A percentile compares a stretch with the other conserved stretches of the same genome.
Conservation (phyloP, 1,140 invertebrate species). For the Scylla paramamosain region DNA sequence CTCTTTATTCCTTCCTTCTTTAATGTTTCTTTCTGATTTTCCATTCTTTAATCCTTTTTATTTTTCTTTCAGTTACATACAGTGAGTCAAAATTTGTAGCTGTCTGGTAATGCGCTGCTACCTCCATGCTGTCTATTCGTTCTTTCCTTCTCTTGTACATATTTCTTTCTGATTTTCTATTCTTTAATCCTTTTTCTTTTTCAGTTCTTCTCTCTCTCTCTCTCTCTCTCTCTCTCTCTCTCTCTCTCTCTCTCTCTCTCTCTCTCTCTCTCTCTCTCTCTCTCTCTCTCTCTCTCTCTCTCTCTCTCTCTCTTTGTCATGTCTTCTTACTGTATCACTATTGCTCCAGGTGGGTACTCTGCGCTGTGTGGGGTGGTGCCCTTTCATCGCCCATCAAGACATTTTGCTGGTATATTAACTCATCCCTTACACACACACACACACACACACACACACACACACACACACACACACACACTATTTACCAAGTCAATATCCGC, state of each 20-base stretch:
- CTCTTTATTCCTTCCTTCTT: no score
- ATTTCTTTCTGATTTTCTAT: no score
- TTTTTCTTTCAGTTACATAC: no score
- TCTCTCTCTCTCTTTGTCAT: not conserved
- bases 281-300: not conserved
- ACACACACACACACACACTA: not conserved
- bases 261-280: slow-evolving; percentile 26
- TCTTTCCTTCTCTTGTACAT: no score
- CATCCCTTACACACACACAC: not conserved
- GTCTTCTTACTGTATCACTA: not conserved
- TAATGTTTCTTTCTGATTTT: no score
- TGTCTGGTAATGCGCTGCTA: no score
- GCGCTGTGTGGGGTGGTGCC: not conserved
- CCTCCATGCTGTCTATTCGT: no score
- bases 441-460: slow-evolving; percentile 20
- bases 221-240: not conserved
- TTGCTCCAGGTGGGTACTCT: no score
- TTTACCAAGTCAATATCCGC: not conserved
- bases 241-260: slow-evolving; percentile 16
- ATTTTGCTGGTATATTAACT: not conserved
- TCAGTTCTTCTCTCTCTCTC: not conserved
- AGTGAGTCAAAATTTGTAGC: no score
- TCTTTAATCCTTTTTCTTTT: no score
- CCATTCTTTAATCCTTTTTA: no score
- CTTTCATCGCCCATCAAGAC: not conserved